phyloP scores from a whole-genome alignment of 2,888 invertebrate genomes.

The Molanna angustata region DNA sequence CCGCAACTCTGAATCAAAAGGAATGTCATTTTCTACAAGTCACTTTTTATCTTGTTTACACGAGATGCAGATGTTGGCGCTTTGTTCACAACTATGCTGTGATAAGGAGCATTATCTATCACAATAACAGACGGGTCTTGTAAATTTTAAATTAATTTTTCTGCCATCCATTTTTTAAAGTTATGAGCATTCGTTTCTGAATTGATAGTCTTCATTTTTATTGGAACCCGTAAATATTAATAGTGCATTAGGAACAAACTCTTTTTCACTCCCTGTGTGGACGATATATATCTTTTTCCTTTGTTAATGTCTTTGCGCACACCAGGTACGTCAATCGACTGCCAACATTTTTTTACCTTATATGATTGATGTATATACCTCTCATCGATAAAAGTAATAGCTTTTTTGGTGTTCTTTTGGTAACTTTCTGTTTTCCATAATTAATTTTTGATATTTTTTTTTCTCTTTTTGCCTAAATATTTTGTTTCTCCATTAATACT shows the following conservation, averaged over 20 bases:
- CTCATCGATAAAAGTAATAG: slow-evolving; percentile 7
- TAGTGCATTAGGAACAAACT: slow-evolving; percentile 5
- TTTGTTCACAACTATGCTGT: no score
- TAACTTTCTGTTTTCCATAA: slow-evolving; percentile 10
- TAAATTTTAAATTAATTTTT: background rate
- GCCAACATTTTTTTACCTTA: slow-evolving; percentile 10
- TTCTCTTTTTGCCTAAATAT: background rate
- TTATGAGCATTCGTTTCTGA: slow-evolving; percentile 4
- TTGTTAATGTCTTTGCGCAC: background rate
- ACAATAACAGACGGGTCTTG: no score
- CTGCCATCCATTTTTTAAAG: slow-evolving; percentile 6
- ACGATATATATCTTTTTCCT: slow-evolving; percentile 6
- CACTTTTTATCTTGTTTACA: no score
- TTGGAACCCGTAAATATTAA: slow-evolving; percentile 4
- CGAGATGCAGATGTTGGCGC: no score
- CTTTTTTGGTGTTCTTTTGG: slow-evolving; percentile 3
- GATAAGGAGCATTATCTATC: no score
- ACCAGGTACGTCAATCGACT: slow-evolving; percentile 4
- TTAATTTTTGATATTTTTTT: background rate
- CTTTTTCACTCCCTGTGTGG: slow-evolving; percentile 9
- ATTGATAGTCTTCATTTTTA: slow-evolving; percentile 6
- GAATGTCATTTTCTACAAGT: no score
- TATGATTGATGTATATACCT: slow-evolving; percentile 7
- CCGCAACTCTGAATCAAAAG: background rate
- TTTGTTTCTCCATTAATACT: background rate